These are phyloP conservation scores for Coturnix japonica DNA, from an alignment of 2,113 vertebrate species.

Conservation along the genomic window DNA sequence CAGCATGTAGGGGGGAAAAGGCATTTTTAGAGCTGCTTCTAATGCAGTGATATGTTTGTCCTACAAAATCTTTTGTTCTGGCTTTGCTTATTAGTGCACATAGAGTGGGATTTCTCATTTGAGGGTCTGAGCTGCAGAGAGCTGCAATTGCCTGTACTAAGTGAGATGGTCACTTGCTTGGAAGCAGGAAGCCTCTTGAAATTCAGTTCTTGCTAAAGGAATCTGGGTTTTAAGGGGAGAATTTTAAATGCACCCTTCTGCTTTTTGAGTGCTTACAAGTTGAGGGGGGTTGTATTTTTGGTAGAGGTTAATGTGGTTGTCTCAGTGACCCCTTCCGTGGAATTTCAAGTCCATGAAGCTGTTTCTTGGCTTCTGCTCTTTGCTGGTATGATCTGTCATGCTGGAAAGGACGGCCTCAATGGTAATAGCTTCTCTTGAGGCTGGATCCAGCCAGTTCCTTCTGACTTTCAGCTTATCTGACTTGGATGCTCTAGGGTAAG, in stretches of 20 bases:
- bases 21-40: not conserved
- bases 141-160: not conserved
- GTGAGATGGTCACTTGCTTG: not conserved
- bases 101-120: not conserved
- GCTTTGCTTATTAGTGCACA: not conserved
- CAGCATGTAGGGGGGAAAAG: rapidly evolving
- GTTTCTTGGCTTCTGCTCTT: not conserved
- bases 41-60: not conserved
- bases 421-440: not conserved
- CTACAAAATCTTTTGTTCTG: not conserved
- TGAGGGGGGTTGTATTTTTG: rapidly evolving
- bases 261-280: too few relatives aligned
- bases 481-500: not conserved
- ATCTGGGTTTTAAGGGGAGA: not conserved
- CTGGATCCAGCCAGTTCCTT: not conserved
- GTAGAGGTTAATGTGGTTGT: not conserved
- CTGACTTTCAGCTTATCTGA: not conserved
- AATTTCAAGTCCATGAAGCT: not conserved
- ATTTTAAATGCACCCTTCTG: not conserved
- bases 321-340: not conserved
- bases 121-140: not conserved
- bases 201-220: not conserved
- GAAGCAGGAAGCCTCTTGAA: not conserved
- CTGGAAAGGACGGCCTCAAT: not conserved
- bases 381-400: not conserved